These are phyloP conservation scores for Apamea monoglypha DNA, from an alignment of 2,888 invertebrate species.

Conservation along the genomic window DNA sequence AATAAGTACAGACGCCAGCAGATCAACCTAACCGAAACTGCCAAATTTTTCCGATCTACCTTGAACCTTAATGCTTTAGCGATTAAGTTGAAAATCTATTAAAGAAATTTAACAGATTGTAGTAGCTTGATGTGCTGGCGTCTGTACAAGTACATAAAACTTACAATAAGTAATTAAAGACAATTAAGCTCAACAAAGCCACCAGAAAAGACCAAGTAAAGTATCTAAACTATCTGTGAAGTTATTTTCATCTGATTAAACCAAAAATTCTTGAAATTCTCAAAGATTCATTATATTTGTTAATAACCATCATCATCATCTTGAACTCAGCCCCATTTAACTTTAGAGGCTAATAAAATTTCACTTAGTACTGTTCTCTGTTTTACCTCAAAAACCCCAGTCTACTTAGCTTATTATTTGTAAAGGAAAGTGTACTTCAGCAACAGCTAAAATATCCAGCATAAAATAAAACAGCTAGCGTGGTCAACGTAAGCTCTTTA, in stretches of 20 bases:
- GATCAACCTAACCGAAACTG: no score
- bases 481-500: slow-evolving; percentile 44
- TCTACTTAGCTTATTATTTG: background rate
- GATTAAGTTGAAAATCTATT: no score
- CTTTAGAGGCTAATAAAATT: background rate
- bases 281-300: background rate
- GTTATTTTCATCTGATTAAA: no score
- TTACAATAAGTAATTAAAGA: background rate
- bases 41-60: no score
- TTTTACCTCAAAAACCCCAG: background rate
- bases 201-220: background rate
- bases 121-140: no score
- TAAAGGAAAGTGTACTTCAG: slow-evolving; percentile 1
- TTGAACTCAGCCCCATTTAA: background rate
- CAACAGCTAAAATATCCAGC: background rate
- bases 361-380: background rate
- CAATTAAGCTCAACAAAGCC: background rate
- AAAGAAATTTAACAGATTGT: no score
- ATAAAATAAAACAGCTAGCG: slow-evolving; percentile 15
- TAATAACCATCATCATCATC: no score
- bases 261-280: background rate
- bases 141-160: background rate
- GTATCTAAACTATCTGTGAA: background rate
- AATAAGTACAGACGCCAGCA: background rate
- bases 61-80: no score